Percentiles rank a stretch among this genome's conserved stretches.
These are phyloP conservation scores for Cromileptes altivelis DNA, from an alignment of 2,113 vertebrate species.

Conservation along the genomic window DNA sequence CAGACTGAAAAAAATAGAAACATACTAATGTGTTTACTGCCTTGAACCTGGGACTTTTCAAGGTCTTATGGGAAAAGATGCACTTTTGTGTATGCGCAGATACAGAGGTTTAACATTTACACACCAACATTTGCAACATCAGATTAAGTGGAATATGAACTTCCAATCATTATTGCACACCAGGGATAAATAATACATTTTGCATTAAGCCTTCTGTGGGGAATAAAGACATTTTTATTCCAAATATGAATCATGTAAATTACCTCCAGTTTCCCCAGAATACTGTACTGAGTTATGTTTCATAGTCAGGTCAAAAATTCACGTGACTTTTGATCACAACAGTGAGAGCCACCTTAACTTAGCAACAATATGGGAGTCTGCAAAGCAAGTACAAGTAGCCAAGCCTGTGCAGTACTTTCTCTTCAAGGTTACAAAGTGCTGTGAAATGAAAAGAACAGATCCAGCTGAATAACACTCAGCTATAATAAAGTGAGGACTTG, in stretches of 20 bases:
- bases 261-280: not conserved
- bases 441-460: constrained; percentile 13
- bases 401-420: not conserved
- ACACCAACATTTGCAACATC: not conserved
- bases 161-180: not conserved
- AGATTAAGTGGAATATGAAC: not conserved
- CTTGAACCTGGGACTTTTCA: not conserved
- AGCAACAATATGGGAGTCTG: not conserved
- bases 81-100: not conserved
- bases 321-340: not conserved
- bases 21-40: not conserved
- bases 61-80: not conserved
- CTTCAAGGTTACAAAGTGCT: constrained; percentile 15
- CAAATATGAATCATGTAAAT: not conserved
- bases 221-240: not conserved
- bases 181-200: not conserved
- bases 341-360: not conserved
- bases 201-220: not conserved
- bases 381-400: not conserved
- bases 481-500: not conserved
- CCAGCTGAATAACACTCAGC: not conserved
- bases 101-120: not conserved
- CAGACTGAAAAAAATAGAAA: not conserved
- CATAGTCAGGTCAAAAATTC: not conserved
- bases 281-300: not conserved